A percentile compares a stretch with the other conserved stretches of the same genome.
Conservation (phyloP, 2,113 vertebrate genomes). For the Phyllostomus discolor region DNA sequence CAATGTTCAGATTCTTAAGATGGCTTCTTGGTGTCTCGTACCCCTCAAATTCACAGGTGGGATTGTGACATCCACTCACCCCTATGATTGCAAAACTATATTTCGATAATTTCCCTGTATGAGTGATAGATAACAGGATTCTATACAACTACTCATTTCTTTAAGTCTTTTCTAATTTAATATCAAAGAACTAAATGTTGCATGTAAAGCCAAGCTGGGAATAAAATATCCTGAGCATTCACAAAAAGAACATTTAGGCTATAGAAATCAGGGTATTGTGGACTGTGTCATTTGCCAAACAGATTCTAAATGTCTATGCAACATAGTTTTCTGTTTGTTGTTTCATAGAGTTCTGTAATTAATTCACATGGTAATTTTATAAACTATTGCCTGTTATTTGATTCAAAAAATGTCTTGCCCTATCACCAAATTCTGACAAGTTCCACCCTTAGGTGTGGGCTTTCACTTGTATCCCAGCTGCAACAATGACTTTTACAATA, state of each 20-base stretch:
- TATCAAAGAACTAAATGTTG: neutral
- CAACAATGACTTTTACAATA: neutral
- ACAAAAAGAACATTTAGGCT: neutral
- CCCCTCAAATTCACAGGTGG: neutral
- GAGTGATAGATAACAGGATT: neutral
- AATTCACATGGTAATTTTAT: neutral
- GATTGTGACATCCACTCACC: neutral
- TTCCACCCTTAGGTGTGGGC: neutral
- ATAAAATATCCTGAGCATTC: neutral
- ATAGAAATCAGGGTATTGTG: neutral
- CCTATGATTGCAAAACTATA: neutral
- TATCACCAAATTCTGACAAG: neutral
- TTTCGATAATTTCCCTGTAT: neutral
- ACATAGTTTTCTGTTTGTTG: neutral
- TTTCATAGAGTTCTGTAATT: neutral
- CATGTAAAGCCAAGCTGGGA: neutral
- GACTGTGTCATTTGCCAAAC: neutral
- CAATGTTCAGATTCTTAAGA: neutral
- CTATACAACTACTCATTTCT: neutral
- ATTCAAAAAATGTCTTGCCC: neutral
- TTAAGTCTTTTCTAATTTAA: neutral
- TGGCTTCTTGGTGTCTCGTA: neutral
- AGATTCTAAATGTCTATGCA: neutral
- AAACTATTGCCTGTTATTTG: neutral
- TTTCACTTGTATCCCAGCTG: neutral